Conservation (phyloP, 92 coral and sea anemone genomes). For the Epizoanthus illoricatus region DNA sequence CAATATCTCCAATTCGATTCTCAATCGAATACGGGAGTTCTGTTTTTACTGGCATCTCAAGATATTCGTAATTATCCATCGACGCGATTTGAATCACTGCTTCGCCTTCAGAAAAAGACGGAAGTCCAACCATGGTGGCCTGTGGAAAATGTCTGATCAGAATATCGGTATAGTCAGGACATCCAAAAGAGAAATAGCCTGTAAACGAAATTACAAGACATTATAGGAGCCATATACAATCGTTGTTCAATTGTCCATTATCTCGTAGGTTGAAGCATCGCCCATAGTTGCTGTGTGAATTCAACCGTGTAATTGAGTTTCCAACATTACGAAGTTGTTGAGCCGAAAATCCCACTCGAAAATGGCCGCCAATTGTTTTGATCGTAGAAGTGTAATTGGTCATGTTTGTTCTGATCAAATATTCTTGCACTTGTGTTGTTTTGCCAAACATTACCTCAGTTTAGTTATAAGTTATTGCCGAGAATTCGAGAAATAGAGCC, state of each 20-base stretch:
- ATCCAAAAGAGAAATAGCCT: neutral
- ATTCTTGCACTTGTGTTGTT: slow-evolving; percentile 41
- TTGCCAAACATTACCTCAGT: slow-evolving; percentile 41
- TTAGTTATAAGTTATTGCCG: neutral
- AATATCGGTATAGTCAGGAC: neutral
- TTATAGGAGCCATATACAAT: neutral
- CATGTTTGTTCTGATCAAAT: slow-evolving; percentile 22
- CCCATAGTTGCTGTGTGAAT: slow-evolving; percentile 44
- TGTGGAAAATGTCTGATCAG: neutral
- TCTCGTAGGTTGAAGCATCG: neutral
- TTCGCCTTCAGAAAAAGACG: slow-evolving; percentile 33
- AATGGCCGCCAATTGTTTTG: neutral
- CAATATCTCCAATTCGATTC: slow-evolving; percentile 27
- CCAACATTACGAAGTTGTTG: neutral
- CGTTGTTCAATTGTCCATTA: neutral
- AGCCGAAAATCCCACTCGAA: neutral
- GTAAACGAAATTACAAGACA: neutral
- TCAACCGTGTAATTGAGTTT: slow-evolving; percentile 74
- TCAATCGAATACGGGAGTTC: slow-evolving; percentile 31
- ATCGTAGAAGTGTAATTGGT: neutral
- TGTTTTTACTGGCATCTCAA: slow-evolving; percentile 29
- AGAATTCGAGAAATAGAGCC: neutral
- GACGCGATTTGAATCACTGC: slow-evolving; percentile 23
- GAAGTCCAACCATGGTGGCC: slow-evolving; percentile 34
- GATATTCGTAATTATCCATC: slow-evolving; percentile 35